Evolutionary conservation across 1,140 invertebrate species (phyloP).

Genomic region (Diachasma alloeum): DNA sequence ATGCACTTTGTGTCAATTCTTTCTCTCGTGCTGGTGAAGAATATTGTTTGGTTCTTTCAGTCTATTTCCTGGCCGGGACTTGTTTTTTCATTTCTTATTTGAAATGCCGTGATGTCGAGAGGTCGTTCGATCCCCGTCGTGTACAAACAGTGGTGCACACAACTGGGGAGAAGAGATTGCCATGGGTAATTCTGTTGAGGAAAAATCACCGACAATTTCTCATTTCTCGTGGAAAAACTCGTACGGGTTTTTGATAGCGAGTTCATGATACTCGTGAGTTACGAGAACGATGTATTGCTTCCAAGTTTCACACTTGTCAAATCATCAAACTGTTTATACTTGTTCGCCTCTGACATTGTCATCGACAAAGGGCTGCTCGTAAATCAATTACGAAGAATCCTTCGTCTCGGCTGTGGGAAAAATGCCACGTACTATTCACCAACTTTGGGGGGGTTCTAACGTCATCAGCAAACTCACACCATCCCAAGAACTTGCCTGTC

Average conservation of each 20-base stretch:
- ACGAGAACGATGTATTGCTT: background rate
- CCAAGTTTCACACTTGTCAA: background rate
- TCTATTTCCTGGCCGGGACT: background rate
- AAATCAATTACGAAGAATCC: conserved; percentile 61
- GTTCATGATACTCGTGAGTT: background rate
- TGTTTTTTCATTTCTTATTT: background rate
- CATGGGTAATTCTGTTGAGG: conserved; percentile 20
- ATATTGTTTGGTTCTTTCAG: background rate
- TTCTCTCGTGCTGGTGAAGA: background rate
- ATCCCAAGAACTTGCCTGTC: conserved; percentile 3
- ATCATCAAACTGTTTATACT: background rate
- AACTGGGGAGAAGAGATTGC: conserved; percentile 23
- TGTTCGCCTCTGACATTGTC: background rate
- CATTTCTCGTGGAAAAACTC: conserved; percentile 10
- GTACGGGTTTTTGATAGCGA: background rate
- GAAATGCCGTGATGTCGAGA: conserved; percentile 1
- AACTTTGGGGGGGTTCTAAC: conserved; percentile 54
- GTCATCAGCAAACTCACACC: conserved; percentile 59
- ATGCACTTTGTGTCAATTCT: background rate
- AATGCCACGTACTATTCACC: conserved; percentile 56
- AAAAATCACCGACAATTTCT: conserved; percentile 25
- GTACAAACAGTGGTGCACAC: conserved; percentile 8
- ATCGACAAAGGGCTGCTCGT: conserved; percentile 50
- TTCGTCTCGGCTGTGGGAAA: conserved; percentile 42
- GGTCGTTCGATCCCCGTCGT: background rate